Evolutionary conservation across 2,888 invertebrate genomes (phyloP).

Genomic region (Cryptocheilus praepositus): DNA sequence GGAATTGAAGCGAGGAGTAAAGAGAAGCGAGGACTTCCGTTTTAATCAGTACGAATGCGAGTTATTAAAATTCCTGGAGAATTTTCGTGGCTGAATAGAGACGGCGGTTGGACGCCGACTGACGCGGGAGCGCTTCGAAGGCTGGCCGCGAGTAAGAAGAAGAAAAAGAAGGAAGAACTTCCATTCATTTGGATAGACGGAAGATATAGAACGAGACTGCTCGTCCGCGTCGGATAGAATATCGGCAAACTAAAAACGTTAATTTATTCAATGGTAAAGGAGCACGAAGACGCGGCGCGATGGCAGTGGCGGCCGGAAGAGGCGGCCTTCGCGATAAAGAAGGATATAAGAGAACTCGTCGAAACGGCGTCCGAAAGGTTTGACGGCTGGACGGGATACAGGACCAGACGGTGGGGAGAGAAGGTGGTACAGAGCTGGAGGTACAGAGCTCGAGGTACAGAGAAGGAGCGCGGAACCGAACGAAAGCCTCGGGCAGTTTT

Average conservation of each 20-base stretch:
- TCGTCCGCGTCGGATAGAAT: conserved; percentile 49
- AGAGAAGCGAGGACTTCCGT: conserved; percentile 42
- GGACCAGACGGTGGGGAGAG: conserved; percentile 30
- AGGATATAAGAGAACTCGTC: conserved; percentile 30
- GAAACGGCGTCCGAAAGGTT: conserved; percentile 25
- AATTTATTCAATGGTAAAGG: conserved; percentile 69
- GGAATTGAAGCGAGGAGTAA: conserved; percentile 21
- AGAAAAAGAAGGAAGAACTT: conserved; percentile 25
- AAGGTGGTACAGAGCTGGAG: conserved; percentile 40
- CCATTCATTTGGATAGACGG: conserved; percentile 58
- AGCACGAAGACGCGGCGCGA: conserved; percentile 52
- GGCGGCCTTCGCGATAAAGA: conserved; percentile 38
- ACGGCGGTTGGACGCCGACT: conserved; percentile 25
- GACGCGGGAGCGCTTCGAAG: conserved; percentile 28
- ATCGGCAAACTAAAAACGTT: conserved; percentile 70
- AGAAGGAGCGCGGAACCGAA: conserved; percentile 43
- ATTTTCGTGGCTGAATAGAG: conserved; percentile 57
- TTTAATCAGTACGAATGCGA: conserved; percentile 60
- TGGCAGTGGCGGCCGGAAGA: conserved; percentile 37
- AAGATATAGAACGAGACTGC: conserved; percentile 43
- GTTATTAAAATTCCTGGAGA: conserved; percentile 56
- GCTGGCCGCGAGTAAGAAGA: conserved; percentile 48
- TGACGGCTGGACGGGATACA: conserved; percentile 21
- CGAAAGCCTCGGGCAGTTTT: conserved; percentile 63
- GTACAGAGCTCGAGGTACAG: conserved; percentile 23